phyloP scores from a whole-genome alignment of 2,888 invertebrate species.

The Eledona agricola region DNA sequence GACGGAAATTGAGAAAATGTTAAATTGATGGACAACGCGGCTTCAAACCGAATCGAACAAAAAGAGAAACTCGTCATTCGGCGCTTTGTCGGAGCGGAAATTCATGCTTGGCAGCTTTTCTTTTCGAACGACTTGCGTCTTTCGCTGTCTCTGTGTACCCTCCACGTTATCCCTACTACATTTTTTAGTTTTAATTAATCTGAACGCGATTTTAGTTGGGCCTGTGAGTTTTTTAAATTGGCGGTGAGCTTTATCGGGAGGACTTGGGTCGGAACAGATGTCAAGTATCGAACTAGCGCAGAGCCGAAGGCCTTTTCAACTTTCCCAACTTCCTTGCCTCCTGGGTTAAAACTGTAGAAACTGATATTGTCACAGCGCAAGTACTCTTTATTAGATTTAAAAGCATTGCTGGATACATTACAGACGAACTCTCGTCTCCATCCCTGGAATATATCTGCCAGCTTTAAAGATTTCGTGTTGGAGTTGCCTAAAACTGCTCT shows the following conservation, averaged over 20 bases:
- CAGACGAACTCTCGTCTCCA: background rate
- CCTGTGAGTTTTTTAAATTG: conserved; percentile 7
- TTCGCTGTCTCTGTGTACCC: conserved; percentile 5
- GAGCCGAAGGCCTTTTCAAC: conserved; percentile 9
- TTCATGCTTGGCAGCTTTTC: conserved; percentile 27
- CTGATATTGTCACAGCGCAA: conserved; percentile 9
- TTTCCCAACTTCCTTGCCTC: conserved; percentile 12
- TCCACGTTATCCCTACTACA: conserved; percentile 5
- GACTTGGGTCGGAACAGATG: conserved; percentile 19
- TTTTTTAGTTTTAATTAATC: too few relatives aligned
- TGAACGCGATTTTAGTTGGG: too few relatives aligned
- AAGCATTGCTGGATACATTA: conserved; percentile 10
- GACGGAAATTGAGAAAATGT: conserved; percentile 10
- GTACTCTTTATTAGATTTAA: conserved; percentile 18
- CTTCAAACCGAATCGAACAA: conserved; percentile 11
- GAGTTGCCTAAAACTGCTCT: too few relatives aligned
- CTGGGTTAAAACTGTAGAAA: conserved; percentile 9
- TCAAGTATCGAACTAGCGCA: conserved; percentile 21
- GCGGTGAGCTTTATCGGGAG: conserved; percentile 15
- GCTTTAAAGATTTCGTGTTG: too few relatives aligned
- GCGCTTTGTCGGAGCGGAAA: conserved; percentile 20
- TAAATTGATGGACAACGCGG: background rate
- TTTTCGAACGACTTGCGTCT: conserved; percentile 14
- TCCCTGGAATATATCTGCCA: background rate
- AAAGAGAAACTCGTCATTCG: conserved; percentile 23